Conservation (phyloP, 2,113 vertebrate genomes). For the Apteryx mantelli region DNA sequence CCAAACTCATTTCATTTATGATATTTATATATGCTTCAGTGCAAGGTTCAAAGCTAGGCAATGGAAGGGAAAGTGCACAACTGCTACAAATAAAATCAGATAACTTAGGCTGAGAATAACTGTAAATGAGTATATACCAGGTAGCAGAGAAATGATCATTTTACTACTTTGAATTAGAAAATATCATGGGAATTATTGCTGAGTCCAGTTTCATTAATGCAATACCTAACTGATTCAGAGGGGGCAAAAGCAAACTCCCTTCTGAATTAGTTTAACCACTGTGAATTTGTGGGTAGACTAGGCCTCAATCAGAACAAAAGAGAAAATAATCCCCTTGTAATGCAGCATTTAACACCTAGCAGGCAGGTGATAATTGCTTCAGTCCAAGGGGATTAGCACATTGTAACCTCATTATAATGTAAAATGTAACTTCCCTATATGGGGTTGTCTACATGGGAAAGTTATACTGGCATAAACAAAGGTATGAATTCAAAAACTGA, state of each 20-base stretch:
- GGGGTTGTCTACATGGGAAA: conserved; percentile 36
- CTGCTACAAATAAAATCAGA: background rate
- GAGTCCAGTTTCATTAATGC: conserved; percentile 53
- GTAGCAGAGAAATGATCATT: conserved; percentile 11
- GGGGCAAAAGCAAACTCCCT: conserved; percentile 16
- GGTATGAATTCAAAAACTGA: conserved; percentile 27
- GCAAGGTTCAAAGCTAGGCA: background rate
- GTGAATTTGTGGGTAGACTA: conserved; percentile 41
- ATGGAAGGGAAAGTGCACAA: background rate
- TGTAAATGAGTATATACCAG: background rate
- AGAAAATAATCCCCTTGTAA: conserved; percentile 67
- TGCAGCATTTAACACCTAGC: conserved; percentile 63
- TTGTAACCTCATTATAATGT: conserved; percentile 65
- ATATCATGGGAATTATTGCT: conserved; percentile 9
- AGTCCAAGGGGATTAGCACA: conserved; percentile 59
- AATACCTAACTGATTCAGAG: conserved; percentile 23
- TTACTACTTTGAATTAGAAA: background rate
- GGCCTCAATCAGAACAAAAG: conserved; percentile 56
- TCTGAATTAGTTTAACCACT: conserved; percentile 34
- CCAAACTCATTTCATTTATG: background rate
- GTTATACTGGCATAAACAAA: conserved; percentile 24
- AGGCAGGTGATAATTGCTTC: conserved; percentile 71
- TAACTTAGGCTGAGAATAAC: background rate
- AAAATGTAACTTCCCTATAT: conserved; percentile 57
- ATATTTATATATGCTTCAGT: background rate